Percentiles rank a stretch among this genome's conserved stretches.
These are phyloP conservation scores for Autographa gamma DNA, from an alignment of 2,888 invertebrate genomes.

Conservation along the genomic window DNA sequence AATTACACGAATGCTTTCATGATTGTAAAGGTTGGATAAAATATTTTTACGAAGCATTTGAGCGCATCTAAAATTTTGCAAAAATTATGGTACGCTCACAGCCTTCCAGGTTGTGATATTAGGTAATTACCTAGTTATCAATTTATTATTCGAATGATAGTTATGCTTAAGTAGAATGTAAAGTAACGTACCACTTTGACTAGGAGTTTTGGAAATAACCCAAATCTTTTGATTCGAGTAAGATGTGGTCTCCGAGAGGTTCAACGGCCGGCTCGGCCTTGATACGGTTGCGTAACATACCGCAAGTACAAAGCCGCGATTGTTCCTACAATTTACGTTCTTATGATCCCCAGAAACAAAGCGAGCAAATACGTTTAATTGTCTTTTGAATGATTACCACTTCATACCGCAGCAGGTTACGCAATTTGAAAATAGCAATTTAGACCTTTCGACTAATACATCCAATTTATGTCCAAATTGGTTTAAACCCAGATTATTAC, in stretches of 20 bases:
- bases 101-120: not conserved
- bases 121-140: not conserved
- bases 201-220: not conserved
- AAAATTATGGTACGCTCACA: not conserved
- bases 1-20: constrained; percentile 16
- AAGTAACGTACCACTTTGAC: not conserved
- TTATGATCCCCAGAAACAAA: constrained; percentile 19
- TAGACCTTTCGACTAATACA: not conserved
- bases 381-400: not conserved
- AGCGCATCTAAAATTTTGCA: not conserved
- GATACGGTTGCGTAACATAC: constrained; percentile 51
- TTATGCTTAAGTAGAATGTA: not conserved
- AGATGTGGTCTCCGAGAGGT: constrained; percentile 35
- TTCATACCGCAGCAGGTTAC: not conserved
- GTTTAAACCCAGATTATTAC: not conserved
- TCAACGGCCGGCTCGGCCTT: constrained; percentile 54
- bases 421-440: not conserved
- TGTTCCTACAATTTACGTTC: constrained; percentile 26
- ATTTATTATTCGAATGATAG: not conserved
- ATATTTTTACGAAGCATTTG: not conserved
- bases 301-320: constrained; percentile 45
- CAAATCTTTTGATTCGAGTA: constrained; percentile 20
- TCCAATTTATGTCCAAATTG: not conserved
- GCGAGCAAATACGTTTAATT: constrained; percentile 8
- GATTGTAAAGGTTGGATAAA: not conserved